Percentiles rank a stretch among this genome's conserved stretches.
These are phyloP conservation scores for Lasioglossum lativentre DNA, from an alignment of 2,888 invertebrate species.

Conservation along the genomic window DNA sequence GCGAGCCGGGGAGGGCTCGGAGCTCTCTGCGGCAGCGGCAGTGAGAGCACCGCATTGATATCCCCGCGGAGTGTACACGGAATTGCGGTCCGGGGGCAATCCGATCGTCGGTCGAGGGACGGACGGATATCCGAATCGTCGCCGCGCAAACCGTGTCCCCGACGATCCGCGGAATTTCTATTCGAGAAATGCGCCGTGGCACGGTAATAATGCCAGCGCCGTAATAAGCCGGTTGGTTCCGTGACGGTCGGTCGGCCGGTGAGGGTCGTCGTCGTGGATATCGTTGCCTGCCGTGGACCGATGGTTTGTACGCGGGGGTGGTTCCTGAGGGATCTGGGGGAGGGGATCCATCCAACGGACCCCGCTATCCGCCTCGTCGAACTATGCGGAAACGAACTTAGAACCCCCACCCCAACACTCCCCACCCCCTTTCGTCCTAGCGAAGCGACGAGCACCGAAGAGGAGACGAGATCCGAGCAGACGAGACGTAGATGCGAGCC, in stretches of 20 bases:
- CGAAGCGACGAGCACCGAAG: neutral
- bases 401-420: constrained; percentile 30
- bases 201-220: constrained; percentile 72
- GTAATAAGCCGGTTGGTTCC: constrained; percentile 63
- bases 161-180: constrained; percentile 71
- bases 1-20: constrained; percentile 21
- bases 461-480: neutral
- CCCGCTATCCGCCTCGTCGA: constrained; percentile 60
- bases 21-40: constrained; percentile 9
- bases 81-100: constrained; percentile 62
- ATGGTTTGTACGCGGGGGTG: constrained; percentile 5
- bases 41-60: constrained; percentile 17
- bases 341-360: neutral
- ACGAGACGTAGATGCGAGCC: constrained; percentile 3
- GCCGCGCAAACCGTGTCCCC: constrained; percentile 51
- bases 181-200: constrained; percentile 69
- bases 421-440: neutral
- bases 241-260: constrained; percentile 5
- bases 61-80: constrained; percentile 45
- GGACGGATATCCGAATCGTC: constrained; percentile 60
- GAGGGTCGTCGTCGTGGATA: neutral
- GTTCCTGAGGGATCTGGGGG: constrained; percentile 51
- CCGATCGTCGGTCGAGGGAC: constrained; percentile 31
- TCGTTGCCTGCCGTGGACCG: neutral
- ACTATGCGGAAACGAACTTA: constrained; percentile 73